phyloP scores from a whole-genome alignment of 2,797 vertebrate species.

The Crenichthys baileyi region DNA sequence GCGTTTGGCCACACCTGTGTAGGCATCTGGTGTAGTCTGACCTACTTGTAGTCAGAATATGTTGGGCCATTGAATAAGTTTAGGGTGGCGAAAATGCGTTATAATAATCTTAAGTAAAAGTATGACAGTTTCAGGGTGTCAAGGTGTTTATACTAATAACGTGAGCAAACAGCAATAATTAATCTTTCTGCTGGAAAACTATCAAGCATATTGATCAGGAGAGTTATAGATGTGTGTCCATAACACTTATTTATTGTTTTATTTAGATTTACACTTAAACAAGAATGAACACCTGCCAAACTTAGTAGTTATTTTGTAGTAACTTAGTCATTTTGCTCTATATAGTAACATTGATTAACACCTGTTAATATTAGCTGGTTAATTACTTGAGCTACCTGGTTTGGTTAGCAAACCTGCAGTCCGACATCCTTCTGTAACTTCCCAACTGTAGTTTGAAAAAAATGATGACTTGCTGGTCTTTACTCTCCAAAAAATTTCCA shows the following conservation, averaged over 20 bases:
- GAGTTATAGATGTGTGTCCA: not conserved
- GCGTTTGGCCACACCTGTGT: slow-evolving; percentile 35
- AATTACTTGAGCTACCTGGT: too few relatives aligned
- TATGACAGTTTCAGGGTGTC: not conserved
- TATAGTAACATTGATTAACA: not conserved
- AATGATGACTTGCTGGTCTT: not conserved
- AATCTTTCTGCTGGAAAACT: not conserved
- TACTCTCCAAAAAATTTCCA: not conserved
- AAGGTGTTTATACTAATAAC: not conserved
- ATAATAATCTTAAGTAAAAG: not conserved
- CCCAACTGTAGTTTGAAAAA: not conserved
- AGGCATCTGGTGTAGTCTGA: slow-evolving; percentile 22
- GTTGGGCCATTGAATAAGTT: not conserved
- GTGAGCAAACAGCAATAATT: not conserved
- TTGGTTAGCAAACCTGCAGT: too few relatives aligned
- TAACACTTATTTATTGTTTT: not conserved
- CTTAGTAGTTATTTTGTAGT: not conserved
- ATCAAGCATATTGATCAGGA: not conserved
- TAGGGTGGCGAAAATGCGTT: not conserved
- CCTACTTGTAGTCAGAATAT: slow-evolving; percentile 15
- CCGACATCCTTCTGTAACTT: not conserved
- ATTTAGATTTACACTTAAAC: not conserved
- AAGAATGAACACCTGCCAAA: not conserved
- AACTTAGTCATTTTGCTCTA: not conserved
- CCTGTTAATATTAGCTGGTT: too few relatives aligned